Evolutionary conservation across 2,888 invertebrate genomes (phyloP), one percentile per base, ranked within the genome.

Genomic region (Mimumesa dahlbomi): DNA sequence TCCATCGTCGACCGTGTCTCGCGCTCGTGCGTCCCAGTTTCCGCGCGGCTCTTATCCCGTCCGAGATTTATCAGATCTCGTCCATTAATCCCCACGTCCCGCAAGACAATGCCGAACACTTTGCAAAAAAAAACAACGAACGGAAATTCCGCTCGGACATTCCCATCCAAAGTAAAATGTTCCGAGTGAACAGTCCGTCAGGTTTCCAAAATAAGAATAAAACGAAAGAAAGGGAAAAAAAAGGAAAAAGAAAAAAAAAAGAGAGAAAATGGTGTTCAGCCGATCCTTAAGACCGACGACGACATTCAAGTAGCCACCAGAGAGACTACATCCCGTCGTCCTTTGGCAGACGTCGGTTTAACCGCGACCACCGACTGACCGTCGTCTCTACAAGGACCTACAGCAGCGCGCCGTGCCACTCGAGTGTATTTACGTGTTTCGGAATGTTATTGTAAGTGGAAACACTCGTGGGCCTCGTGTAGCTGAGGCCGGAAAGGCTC

Each of bases 401-500:
- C 87, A 86, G 84, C 87, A 66, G 70, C 79, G 86, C 58, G 69
- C 36, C 79, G 67, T 77, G 81, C 82, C 81, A 79, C 82, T 86
- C 82, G 78, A 81, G 82, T 75, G 79, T 86, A 85, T 86, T 86
- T 86, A 87, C 83, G 84, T 86, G 83, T 84, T 84, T 78, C 79
- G 82, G 82, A 85, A 85, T 82, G 86, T 86, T 86, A 81, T 86
- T 86, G 84, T 82, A 85, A 85, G 85, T 84, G 85, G 83, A 84
- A 85, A 84, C 79, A 83, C 77, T 78, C 77, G 64, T 67, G 40
- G 38, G 40, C 11, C 14, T 48, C 34, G 43, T 21, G 48, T 43
- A 49, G 56, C 14, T 21, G 45, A n/a, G 48, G 40, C 43, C 43
- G 50, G 71, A 63, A 58, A 50, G 34, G 21, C 53, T n/a, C 19